These are phyloP conservation scores for Dolichoris vasculosae DNA, from an alignment of 1,140 invertebrate species.

Conservation along the genomic window DNA sequence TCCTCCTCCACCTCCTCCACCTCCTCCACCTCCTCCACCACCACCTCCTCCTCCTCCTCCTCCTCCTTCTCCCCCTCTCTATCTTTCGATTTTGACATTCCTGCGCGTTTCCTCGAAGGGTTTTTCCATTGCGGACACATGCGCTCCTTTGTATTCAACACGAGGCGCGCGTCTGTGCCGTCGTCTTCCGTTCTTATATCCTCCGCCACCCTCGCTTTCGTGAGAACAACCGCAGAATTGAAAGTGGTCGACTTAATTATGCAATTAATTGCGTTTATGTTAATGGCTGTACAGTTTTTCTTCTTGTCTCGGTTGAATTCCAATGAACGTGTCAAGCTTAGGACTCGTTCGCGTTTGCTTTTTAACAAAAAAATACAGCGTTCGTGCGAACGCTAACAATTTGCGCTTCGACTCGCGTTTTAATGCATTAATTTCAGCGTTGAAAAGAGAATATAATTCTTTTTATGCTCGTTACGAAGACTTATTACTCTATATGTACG, in stretches of 20 bases:
- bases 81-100: slow-evolving; percentile 25
- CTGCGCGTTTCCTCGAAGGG: slow-evolving; percentile 34
- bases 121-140: neutral
- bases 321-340: neutral
- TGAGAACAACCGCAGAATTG: slow-evolving; percentile 35
- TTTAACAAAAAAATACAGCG: neutral
- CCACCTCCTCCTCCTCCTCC: neutral
- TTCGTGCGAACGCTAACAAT: neutral
- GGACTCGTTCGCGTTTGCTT: neutral
- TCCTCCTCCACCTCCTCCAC: neutral
- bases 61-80: neutral
- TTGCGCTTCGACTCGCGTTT: neutral
- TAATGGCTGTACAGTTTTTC: slow-evolving; percentile 11
- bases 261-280: slow-evolving; percentile 37
- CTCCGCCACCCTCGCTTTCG: neutral
- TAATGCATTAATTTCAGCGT: neutral
- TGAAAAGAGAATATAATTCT: neutral
- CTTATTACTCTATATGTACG: neutral
- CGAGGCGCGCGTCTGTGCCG: neutral
- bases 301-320: neutral
- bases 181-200: slow-evolving; percentile 12
- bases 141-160: slow-evolving; percentile 28
- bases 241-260: slow-evolving; percentile 38
- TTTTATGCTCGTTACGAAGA: neutral
- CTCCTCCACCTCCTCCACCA: neutral